Percentiles rank a stretch among this genome's conserved stretches.
These are phyloP conservation scores for Gymnocheta viridis DNA, from an alignment of 2,888 invertebrate genomes.

Conservation along the genomic window DNA sequence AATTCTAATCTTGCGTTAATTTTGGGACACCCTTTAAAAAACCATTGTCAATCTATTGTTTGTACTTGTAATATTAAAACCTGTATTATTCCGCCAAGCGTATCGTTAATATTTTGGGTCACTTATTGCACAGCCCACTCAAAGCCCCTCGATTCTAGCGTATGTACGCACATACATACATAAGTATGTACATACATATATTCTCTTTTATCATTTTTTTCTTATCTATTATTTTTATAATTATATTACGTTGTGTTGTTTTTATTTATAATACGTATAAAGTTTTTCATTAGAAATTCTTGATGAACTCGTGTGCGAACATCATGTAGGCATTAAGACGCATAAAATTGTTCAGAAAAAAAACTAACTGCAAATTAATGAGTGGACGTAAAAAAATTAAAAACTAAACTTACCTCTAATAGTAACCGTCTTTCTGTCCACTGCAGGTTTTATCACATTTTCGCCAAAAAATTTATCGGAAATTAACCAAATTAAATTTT, in stretches of 20 bases:
- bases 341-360: neutral
- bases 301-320: too few relatives aligned
- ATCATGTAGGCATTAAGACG: neutral
- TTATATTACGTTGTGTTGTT: neutral
- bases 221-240: neutral
- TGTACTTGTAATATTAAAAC: too few relatives aligned
- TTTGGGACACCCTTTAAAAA: too few relatives aligned
- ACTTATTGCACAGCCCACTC: neutral
- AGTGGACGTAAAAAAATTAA: neutral
- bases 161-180: too few relatives aligned
- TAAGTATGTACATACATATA: neutral
- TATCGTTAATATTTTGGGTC: neutral
- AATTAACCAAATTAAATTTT: too few relatives aligned
- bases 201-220: neutral
- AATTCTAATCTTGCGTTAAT: too few relatives aligned
- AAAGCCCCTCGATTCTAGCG: too few relatives aligned
- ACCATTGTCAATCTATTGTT: too few relatives aligned
- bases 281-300: neutral
- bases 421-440: neutral
- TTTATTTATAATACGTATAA: neutral
- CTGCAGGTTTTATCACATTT: neutral
- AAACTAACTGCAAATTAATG: neutral
- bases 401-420: too few relatives aligned
- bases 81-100: too few relatives aligned
- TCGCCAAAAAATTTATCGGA: too few relatives aligned